Evolutionary conservation across 2,797 vertebrate genomes (phyloP), one percentile per base, ranked within the genome.

Genomic region (Falco berigora): DNA sequence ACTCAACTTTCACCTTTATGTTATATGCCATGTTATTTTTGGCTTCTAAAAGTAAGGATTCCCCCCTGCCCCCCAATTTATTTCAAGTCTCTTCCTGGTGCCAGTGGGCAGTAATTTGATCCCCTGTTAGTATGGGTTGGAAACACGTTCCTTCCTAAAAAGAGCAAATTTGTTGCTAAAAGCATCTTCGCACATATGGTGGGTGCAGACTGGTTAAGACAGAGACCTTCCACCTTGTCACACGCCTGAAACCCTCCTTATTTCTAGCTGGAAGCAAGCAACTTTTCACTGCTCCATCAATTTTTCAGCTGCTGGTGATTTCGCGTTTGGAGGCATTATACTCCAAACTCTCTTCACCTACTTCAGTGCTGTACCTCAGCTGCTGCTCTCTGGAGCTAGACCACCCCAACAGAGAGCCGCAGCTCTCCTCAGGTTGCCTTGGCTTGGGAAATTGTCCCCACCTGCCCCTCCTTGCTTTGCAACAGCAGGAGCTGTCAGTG

Each of bases 1-100:
- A 50, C 58, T 94, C 79, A 94, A 58, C 89, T 94, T 88, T 32
- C 38, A 86, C 86, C 91, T 96, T 93, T 76, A 40, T 32, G 20
- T 92, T 84, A 76, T 47, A 52, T 8, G 18, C 56, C 18, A 24
- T 3, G 5, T 82, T 89, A 79, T 92, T 94, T 95, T 42, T 82
- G 46, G 49, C 81, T 89, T 91, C 64, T 67, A 86, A 77, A 94
- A 79, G 49, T 47, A 52, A 71, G 32, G 19, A 44, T 61, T 76
- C n/a, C 72, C 53, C 40, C 2, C 4, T 30, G 64, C 44, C 2
- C 4, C 14, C 18, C 62, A 69, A 32, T 86, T 92, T 66, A 50
- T 79, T 82, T 86, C 25, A n/a, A 53, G 38, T 12, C 38, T 93
- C 32, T 21, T 75, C n/a, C 36, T 5, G 1, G 10, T 63, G 49